Base-by-base conservation (phyloP, 2,797 vertebrate species). In the Ataeniobius toweri region DNA sequence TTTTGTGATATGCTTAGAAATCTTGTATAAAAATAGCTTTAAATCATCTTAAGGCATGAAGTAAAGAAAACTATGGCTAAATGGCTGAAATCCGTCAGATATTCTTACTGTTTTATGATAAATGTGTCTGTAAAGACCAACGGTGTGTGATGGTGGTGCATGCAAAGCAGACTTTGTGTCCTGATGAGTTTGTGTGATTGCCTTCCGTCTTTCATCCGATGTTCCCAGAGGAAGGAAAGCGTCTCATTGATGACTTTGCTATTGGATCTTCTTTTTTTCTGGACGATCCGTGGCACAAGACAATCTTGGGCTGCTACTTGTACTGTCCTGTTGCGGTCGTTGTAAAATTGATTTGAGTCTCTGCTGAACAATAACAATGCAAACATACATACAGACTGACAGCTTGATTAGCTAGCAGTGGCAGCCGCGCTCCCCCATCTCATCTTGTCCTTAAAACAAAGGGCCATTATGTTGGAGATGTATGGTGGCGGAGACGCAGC, bases 331-430 rank as follows among this genome's bases (percentile, higher is more conserved):
- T 75, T 79, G 71, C 65, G 78, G 46, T 82, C 75, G 83, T 65
- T 72, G 77, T 71, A 61, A 77, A 86, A 87, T 86, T 78, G 84
- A 86, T 90, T 88, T 85, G 41, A 71, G 80, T 79, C 78, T 81
- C 67, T 48, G 73, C 73, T 55, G 83, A 85, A 70, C 80, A 74
- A 73, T 77, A 78, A 73, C 80, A 68, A 71, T 50, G 75, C 75
- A 84, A 69, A 86, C 84, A 74, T 58, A 48, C 44, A 68, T 61
- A n/a, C 61, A 26, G 59, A 55, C 31, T 26, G 78, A 85, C 80
- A 22, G 79, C 76, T 83, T 88, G 88, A 89, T 85, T 84, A 84
- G 81, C 77, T 83, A 56, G 73, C 26, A 61, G 77, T 71, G 72
- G 77, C 72, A 82, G 74, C 39, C 80, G 12, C 71, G 24, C 79